These are phyloP conservation scores for Dolichomitus sp. DNA, from an alignment of 2,888 invertebrate genomes.

Conservation along the genomic window DNA sequence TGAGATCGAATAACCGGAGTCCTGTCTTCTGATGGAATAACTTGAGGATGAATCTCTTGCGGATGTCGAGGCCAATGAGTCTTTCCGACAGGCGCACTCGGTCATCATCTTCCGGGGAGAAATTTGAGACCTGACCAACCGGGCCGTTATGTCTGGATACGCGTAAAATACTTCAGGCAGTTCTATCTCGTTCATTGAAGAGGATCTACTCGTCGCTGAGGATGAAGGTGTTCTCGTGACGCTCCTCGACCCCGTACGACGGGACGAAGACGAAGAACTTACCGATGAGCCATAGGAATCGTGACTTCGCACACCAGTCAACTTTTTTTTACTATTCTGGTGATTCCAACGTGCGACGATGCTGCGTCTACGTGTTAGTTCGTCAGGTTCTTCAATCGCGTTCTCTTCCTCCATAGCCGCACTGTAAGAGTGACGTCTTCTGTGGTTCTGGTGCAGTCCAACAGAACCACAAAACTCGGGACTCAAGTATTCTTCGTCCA, in stretches of 20 bases:
- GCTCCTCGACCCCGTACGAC: slow-evolving; percentile 46
- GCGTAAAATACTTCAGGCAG: slow-evolving; percentile 74
- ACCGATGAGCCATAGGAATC: slow-evolving; percentile 75
- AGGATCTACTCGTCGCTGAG: slow-evolving; percentile 73
- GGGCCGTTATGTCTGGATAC: slow-evolving; percentile 69
- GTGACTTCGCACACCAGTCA: slow-evolving; percentile 59
- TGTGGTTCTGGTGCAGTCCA: slow-evolving; percentile 54
- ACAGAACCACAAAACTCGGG: slow-evolving; percentile 12
- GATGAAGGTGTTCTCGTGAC: slow-evolving; percentile 72
- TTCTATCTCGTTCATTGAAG: slow-evolving; percentile 72
- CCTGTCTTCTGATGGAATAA: slow-evolving; percentile 72
- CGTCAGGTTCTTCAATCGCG: slow-evolving; percentile 67
- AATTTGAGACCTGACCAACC: slow-evolving; percentile 56
- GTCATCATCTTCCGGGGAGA: slow-evolving; percentile 42
- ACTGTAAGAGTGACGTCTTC: slow-evolving; percentile 78
- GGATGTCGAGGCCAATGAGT: slow-evolving; percentile 68
- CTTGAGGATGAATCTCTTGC: slow-evolving; percentile 69
- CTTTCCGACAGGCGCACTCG: slow-evolving; percentile 63
- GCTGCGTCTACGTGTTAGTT: slow-evolving; percentile 63
- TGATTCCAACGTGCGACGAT: slow-evolving; percentile 61
- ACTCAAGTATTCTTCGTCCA: slow-evolving; percentile 54
- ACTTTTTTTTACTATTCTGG: slow-evolving; percentile 56
- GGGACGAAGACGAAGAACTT: slow-evolving; percentile 67
- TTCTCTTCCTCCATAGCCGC: slow-evolving; percentile 76
- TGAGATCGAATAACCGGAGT: slow-evolving; percentile 78